Percentiles rank a stretch among this genome's conserved stretches.
phyloP scores from a whole-genome alignment of 2,113 vertebrate species.

The Micronycteris hirsuta region DNA sequence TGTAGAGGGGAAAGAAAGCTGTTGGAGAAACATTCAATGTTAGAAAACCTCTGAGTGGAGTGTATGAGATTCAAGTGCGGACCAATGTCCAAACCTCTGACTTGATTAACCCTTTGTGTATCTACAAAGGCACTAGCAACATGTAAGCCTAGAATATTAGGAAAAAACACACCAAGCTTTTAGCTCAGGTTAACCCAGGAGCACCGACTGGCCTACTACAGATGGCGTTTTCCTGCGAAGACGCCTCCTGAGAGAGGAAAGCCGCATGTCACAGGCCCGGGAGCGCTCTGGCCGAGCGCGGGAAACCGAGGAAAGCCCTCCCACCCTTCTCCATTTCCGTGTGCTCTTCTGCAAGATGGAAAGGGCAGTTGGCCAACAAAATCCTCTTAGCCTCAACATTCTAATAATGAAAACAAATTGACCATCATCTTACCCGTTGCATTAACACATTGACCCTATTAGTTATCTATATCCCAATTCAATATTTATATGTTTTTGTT shows the following conservation, averaged over 20 bases:
- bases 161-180: background rate
- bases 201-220: background rate
- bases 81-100: background rate
- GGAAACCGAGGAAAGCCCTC: too few species aligned
- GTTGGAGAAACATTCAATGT: background rate
- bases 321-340: background rate
- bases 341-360: background rate
- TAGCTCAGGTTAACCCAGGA: background rate
- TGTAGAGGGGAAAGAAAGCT: background rate
- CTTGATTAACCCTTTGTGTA: background rate
- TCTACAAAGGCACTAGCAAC: background rate
- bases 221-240: background rate
- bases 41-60: background rate
- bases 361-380: background rate
- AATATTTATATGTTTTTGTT: background rate
- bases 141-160: background rate
- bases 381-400: background rate
- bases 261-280: accelerated
- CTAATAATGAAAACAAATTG: background rate
- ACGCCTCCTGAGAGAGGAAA: background rate
- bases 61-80: background rate
- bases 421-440: background rate
- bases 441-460: background rate
- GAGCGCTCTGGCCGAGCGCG: background rate
- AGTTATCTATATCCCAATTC: background rate